These are phyloP conservation scores for Tetrao urogallus DNA, from an alignment of 2,113 vertebrate species.

Conservation along the genomic window DNA sequence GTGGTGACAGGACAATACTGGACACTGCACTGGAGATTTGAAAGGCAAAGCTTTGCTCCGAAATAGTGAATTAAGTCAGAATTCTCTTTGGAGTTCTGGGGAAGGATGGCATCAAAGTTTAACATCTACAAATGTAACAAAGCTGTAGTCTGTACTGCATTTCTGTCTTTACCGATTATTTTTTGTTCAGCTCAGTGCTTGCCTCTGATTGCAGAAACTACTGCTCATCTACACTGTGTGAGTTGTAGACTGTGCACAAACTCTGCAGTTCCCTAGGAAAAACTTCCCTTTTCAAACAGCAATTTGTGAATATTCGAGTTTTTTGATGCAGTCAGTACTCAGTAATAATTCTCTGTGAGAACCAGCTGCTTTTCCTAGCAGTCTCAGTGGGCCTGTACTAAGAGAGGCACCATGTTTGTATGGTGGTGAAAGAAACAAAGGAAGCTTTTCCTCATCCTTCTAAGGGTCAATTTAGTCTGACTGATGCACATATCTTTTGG, in stretches of 20 bases:
- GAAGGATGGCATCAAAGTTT: background rate
- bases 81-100: background rate
- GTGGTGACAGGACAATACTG: no score
- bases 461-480: background rate
- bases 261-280: background rate
- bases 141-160: background rate
- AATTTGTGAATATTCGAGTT: no score
- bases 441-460: background rate
- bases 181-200: background rate
- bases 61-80: rapidly evolving
- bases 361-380: no score
- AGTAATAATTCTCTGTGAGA: no score
- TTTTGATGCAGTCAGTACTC: no score
- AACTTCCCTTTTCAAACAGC: background rate
- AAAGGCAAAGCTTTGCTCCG: background rate
- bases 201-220: background rate
- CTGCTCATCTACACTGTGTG: background rate
- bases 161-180: background rate
- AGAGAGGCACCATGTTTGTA: background rate
- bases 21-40: background rate
- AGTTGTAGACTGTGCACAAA: background rate
- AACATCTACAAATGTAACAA: background rate
- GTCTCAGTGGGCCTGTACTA: background rate
- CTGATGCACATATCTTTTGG: background rate
- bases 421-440: background rate